phyloP scores from a whole-genome alignment of 1,140 invertebrate species.

The Brachionus koreanus region DNA sequence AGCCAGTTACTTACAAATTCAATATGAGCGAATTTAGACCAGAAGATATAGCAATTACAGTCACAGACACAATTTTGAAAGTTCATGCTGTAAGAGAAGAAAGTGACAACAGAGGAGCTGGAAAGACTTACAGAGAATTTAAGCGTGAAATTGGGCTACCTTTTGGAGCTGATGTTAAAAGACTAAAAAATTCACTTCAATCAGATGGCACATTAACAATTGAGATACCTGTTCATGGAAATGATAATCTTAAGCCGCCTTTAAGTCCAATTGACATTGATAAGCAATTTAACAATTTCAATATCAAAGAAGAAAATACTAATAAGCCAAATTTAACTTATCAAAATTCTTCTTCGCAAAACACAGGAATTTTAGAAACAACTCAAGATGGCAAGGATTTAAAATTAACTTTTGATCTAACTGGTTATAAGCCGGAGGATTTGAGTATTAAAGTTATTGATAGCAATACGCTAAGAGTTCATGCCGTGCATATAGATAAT shows the following conservation, averaged over 20 bases:
- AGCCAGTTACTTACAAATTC: slow-evolving; percentile 39
- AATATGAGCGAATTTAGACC: slow-evolving; percentile 42
- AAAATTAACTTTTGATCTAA: slow-evolving; percentile 39
- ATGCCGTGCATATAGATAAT: slow-evolving; percentile 34
- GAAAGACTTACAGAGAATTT: slow-evolving; percentile 42
- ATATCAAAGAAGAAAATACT: not conserved
- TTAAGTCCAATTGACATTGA: not conserved
- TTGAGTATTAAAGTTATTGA: slow-evolving; percentile 44
- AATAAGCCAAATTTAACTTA: not conserved
- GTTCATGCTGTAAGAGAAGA: slow-evolving; percentile 41
- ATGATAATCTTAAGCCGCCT: not conserved
- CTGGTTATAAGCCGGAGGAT: slow-evolving; percentile 45
- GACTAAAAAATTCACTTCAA: slow-evolving; percentile 36
- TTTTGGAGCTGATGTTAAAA: slow-evolving; percentile 19
- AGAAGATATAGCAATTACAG: slow-evolving; percentile 40
- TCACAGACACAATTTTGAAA: slow-evolving; percentile 30
- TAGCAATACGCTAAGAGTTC: slow-evolving; percentile 5
- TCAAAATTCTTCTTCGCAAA: not conserved
- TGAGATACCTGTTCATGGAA: slow-evolving; percentile 21
- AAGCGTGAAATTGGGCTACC: slow-evolving; percentile 43
- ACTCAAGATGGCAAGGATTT: slow-evolving; percentile 15
- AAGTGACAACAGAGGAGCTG: not conserved
- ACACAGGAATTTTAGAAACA: not conserved
- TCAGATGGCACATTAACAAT: slow-evolving; percentile 17
- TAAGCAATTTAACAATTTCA: slow-evolving; percentile 23